phyloP scores from a whole-genome alignment of 2,797 vertebrate species.

The Nannoperca australis region DNA sequence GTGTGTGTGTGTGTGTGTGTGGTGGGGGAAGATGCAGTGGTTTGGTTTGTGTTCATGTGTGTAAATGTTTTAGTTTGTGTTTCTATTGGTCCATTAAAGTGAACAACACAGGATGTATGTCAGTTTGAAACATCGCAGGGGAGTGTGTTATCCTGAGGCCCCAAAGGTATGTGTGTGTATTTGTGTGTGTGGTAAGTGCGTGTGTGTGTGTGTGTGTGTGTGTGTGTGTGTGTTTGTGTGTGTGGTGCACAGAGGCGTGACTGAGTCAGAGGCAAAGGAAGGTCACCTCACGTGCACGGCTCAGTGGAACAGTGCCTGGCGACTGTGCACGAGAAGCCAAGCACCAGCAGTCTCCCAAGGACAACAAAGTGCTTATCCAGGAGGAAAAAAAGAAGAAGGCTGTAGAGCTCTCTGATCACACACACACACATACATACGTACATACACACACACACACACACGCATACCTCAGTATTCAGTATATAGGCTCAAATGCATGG shows the following conservation, averaged over 20 bases:
- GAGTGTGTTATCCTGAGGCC: slow-evolving; percentile 65
- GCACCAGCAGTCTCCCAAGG: slow-evolving; percentile 83
- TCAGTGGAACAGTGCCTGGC: slow-evolving; percentile 72
- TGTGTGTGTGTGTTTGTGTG: slow-evolving; percentile 32
- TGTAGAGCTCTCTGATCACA: slow-evolving; percentile 63
- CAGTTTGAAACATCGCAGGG: slow-evolving; percentile 74
- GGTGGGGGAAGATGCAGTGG: neutral
- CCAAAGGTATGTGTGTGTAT: slow-evolving; percentile 38
- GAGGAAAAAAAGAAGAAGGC: slow-evolving; percentile 68
- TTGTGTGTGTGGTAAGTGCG: slow-evolving; percentile 1
- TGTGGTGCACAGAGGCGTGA: slow-evolving; percentile 67
- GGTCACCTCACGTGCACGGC: slow-evolving; percentile 81
- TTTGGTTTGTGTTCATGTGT: slow-evolving; percentile 48
- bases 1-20: neutral
- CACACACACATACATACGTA: slow-evolving; percentile 34
- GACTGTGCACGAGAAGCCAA: slow-evolving; percentile 74
- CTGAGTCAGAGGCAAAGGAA: slow-evolving; percentile 78
- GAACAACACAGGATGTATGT: slow-evolving; percentile 70
- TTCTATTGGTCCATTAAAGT: slow-evolving; percentile 69
- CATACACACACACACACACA: too few species aligned
- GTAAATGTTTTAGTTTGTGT: slow-evolving; percentile 62
- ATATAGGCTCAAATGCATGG: slow-evolving; percentile 24
- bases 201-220: too few species aligned
- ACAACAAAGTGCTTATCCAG: slow-evolving; percentile 84
- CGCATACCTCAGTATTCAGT: slow-evolving; percentile 27